Percentiles rank a stretch among this genome's conserved stretches.
These are phyloP conservation scores for Caloenas nicobarica DNA, from an alignment of 2,113 vertebrate species.

Conservation along the genomic window DNA sequence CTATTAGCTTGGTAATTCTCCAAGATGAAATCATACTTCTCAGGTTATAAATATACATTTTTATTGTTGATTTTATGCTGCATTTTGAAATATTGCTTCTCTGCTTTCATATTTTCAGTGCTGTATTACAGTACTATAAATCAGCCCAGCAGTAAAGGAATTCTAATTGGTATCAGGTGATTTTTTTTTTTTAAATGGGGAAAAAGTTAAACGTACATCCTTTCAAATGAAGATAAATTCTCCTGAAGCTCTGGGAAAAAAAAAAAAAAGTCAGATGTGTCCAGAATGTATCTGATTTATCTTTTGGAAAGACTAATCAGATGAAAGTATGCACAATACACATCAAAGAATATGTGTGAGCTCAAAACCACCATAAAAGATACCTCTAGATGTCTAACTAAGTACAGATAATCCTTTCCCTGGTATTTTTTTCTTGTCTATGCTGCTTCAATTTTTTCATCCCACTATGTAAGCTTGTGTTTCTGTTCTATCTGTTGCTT, in stretches of 20 bases:
- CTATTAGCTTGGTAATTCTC: slow-evolving; percentile 86
- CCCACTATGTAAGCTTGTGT: not conserved
- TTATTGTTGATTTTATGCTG: slow-evolving; percentile 87
- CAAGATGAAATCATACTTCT: slow-evolving; percentile 89
- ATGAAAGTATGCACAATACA: slow-evolving; percentile 39
- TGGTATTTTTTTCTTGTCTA: not conserved
- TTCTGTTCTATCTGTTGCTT: not conserved
- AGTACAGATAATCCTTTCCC: not conserved
- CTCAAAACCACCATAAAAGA: slow-evolving; percentile 9
- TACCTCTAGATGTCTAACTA: not conserved
- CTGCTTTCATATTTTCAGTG: slow-evolving; percentile 86
- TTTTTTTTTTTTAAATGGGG: slow-evolving; percentile 38
- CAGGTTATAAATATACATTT: slow-evolving; percentile 87
- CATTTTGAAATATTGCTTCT: slow-evolving; percentile 88
- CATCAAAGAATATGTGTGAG: slow-evolving; percentile 30
- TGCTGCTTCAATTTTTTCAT: not conserved
- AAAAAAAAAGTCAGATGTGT: slow-evolving; percentile 39
- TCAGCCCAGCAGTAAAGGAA: slow-evolving; percentile 78
- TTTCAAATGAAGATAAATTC: slow-evolving; percentile 66
- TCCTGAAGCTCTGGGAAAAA: not conserved
- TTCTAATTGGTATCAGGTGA: slow-evolving; percentile 87
- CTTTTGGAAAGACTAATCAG: slow-evolving; percentile 62
- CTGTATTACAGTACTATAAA: slow-evolving; percentile 83
- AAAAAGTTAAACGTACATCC: slow-evolving; percentile 67
- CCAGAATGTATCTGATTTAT: slow-evolving; percentile 64